A percentile compares a stretch with the other conserved stretches of the same genome.
Conservation (phyloP, 2,888 invertebrate species). For the Nasonovia ribisnigri region DNA sequence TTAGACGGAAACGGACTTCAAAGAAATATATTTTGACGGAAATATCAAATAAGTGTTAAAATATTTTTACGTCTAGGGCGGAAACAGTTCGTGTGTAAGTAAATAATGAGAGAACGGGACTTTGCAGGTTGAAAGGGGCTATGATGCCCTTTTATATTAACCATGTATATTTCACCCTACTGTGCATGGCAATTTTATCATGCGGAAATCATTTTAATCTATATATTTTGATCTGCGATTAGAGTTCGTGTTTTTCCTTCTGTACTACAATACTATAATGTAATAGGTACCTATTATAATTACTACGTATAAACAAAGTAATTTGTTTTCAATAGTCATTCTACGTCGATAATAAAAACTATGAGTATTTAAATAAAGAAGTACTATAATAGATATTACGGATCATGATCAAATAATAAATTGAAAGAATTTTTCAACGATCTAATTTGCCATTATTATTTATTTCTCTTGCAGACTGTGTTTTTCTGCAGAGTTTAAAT, state of each 20-base stretch:
- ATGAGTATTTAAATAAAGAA: background rate
- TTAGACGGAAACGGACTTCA: background rate
- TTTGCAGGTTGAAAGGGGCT: background rate
- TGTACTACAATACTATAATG: background rate
- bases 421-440: background rate
- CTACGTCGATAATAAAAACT: background rate
- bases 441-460: background rate
- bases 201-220: background rate
- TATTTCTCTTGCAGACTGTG: too few relatives aligned
- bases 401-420: background rate
- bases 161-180: background rate
- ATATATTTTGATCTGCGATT: background rate
- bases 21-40: background rate
- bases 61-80: background rate
- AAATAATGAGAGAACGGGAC: background rate
- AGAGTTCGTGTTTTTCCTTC: background rate
- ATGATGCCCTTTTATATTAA: background rate
- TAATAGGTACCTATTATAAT: too few relatives aligned
- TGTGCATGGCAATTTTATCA: background rate
- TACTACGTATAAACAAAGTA: background rate
- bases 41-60: background rate
- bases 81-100: background rate
- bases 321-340: background rate
- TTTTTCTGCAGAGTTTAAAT: background rate
- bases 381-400: background rate